Base-by-base conservation (phyloP, 2,113 vertebrate genomes). In the Lethenteron camtschaticum region DNA sequence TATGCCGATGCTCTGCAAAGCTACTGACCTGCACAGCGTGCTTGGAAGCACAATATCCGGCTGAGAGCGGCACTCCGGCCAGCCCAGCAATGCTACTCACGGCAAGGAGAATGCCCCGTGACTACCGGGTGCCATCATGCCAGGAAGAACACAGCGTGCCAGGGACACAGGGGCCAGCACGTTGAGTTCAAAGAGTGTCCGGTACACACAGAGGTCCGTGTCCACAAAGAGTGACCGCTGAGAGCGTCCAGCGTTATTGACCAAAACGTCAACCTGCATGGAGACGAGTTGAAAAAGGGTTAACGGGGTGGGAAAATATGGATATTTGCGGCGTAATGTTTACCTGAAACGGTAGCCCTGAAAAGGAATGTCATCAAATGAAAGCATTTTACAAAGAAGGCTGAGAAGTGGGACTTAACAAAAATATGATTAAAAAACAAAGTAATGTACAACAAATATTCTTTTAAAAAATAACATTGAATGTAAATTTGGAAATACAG, bases 11-110 rank as follows among this genome's bases (percentile, higher is more conserved):
- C 41, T 41, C 5, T 41, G 41, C 41, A 41, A 41, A 41, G 6
- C 41, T 41, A 66, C 78, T 78, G 73, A 87, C 94, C 84, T 85
- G 88, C 68, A 95, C 79, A 5, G 94, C 94, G 12, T 96, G 86
- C 74, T 96, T 96, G 81, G 86, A 95, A 73, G 85, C 90, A 56
- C 82, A 81, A 72, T 99, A 96, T 12, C 90, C 92, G 0, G 81
- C 81, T 70, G 81, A 78, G 69, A 95, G 80, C 0, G 89, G 85
- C 0, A 74, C 82, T 56, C 83, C 82, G 4, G 77, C 73, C 11
- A 95, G 68, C 12, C 90, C 92, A 41, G 76, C 75, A 2, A 95
- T 13, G 2, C 92, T 99, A 79, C 85, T 96, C 69, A 96, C 77
- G 1, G 83, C 87, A 18, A 95, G 82, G 56, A 99, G 79, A 78